Percentiles rank a stretch among this genome's conserved stretches.
Conservation (phyloP, 2,888 invertebrate species). For the Synanthedon andrenaeformis region DNA sequence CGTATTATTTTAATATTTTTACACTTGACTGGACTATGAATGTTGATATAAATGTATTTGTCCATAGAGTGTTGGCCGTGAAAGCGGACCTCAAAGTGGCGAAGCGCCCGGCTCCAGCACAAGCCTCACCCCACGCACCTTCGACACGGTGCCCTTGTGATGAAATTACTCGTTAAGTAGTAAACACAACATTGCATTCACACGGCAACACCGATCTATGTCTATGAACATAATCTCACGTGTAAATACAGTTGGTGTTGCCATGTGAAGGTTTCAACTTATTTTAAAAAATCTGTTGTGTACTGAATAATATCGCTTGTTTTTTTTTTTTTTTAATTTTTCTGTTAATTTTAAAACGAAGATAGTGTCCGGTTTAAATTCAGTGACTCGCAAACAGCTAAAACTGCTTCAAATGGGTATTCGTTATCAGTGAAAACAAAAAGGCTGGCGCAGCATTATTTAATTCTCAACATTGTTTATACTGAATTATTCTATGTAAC, state of each 20-base stretch:
- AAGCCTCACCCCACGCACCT: slow-evolving; percentile 50
- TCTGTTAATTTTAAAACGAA: slow-evolving; percentile 20
- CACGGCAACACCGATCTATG: slow-evolving; percentile 35
- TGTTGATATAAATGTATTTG: background rate
- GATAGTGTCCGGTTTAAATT: slow-evolving; percentile 29
- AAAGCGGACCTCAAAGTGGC: slow-evolving; percentile 71
- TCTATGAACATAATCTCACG: slow-evolving; percentile 3
- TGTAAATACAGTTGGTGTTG: slow-evolving; percentile 28
- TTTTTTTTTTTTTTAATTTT: slow-evolving; percentile 31
- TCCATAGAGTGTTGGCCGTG: slow-evolving; percentile 62
- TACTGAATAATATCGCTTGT: slow-evolving; percentile 43
- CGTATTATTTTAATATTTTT: too few relatives aligned
- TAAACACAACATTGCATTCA: slow-evolving; percentile 26
- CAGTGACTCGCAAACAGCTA: slow-evolving; percentile 32
- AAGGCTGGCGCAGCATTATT: slow-evolving; percentile 49
- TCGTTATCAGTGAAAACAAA: slow-evolving; percentile 44
- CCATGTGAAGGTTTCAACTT: slow-evolving; percentile 40
- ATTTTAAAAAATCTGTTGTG: slow-evolving; percentile 39
- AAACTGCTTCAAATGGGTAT: slow-evolving; percentile 40
- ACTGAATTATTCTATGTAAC: slow-evolving; percentile 66
- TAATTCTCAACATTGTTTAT: slow-evolving; percentile 54
- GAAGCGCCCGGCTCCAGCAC: slow-evolving; percentile 74
- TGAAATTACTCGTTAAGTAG: slow-evolving; percentile 39
- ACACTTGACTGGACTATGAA: background rate
- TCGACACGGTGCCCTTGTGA: slow-evolving; percentile 61